A percentile compares a stretch with the other conserved stretches of the same genome.
Evolutionary conservation across 2,888 invertebrate genomes (phyloP).

Genomic region (Dicyrtomina minuta): DNA sequence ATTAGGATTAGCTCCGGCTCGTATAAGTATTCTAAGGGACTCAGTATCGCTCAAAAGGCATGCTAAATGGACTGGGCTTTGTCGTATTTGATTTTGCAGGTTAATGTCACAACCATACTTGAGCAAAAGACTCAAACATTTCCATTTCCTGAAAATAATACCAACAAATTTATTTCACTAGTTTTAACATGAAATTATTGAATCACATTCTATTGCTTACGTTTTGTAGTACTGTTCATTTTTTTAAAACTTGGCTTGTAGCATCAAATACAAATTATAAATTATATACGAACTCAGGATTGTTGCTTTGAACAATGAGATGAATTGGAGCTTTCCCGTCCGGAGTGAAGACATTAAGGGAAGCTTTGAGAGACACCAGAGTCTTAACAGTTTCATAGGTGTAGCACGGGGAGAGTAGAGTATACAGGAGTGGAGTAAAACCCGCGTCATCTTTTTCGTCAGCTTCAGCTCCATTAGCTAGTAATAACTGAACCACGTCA

Average conservation of each 20-base stretch:
- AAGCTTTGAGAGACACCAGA: slow-evolving; percentile 41
- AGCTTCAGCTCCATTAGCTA: slow-evolving; percentile 44
- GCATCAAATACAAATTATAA: no score
- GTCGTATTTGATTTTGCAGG: slow-evolving; percentile 43
- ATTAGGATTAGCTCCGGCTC: slow-evolving; percentile 46
- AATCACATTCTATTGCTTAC: no score
- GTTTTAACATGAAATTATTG: no score
- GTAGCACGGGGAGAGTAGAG: slow-evolving; percentile 43
- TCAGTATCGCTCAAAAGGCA: slow-evolving; percentile 45
- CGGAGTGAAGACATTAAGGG: slow-evolving; percentile 38
- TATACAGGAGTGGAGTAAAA: slow-evolving; percentile 42
- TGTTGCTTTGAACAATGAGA: slow-evolving; percentile 44
- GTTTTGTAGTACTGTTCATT: no score
- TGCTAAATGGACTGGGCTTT: slow-evolving; percentile 47
- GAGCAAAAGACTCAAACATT: slow-evolving; percentile 47
- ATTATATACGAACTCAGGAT: slow-evolving; percentile 39
- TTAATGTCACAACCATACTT: slow-evolving; percentile 47
- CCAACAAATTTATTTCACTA: not conserved
- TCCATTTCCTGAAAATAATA: slow-evolving; percentile 42
- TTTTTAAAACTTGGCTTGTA: no score
- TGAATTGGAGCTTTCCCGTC: slow-evolving; percentile 48
- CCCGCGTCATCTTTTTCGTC: slow-evolving; percentile 47
- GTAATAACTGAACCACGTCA: slow-evolving; percentile 43
- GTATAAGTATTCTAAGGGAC: slow-evolving; percentile 43
- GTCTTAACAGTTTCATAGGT: slow-evolving; percentile 43